phyloP scores from a whole-genome alignment of 2,888 invertebrate genomes.

The Kryphioiulus occultus region DNA sequence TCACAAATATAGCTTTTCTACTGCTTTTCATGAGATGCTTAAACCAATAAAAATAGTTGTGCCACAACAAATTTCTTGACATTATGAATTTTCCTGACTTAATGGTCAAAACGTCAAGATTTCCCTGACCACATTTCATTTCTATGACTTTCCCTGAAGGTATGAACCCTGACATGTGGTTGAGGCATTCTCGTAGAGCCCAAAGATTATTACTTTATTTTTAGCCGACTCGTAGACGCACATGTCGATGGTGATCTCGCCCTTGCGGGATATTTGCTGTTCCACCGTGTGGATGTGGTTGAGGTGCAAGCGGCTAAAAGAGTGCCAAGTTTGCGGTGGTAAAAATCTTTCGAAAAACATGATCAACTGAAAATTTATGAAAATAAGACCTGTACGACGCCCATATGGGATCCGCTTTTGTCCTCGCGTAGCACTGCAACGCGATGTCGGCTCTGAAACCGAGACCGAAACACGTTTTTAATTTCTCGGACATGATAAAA shows the following conservation, averaged over 20 bases:
- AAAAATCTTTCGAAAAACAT: too few species aligned
- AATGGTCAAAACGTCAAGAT: too few species aligned
- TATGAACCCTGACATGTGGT: too few species aligned
- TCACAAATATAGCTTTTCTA: too few species aligned
- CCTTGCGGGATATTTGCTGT: slow-evolving; percentile 78
- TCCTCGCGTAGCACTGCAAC: slow-evolving; percentile 79
- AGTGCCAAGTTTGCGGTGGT: background rate
- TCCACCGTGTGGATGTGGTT: slow-evolving; percentile 80
- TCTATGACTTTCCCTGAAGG: too few species aligned
- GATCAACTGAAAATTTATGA: too few species aligned
- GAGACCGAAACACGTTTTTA: background rate
- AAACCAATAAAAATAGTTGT: too few species aligned
- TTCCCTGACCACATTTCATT: too few species aligned
- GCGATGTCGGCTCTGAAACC: slow-evolving; percentile 65
- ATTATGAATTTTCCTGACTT: too few species aligned
- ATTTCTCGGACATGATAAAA: background rate
- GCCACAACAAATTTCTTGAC: too few species aligned
- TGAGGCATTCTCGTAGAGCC: background rate
- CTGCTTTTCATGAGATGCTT: too few species aligned
- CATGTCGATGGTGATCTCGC: slow-evolving; percentile 61
- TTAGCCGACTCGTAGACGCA: slow-evolving; percentile 61
- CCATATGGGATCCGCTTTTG: slow-evolving; percentile 87
- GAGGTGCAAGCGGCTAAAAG: slow-evolving; percentile 71
- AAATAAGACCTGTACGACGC: slow-evolving; percentile 69
- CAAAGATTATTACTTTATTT: slow-evolving; percentile 57